Evolutionary conservation across 2,888 invertebrate genomes (phyloP), one percentile per base, ranked within the genome.

Genomic region (Eupithecia dodoneata): DNA sequence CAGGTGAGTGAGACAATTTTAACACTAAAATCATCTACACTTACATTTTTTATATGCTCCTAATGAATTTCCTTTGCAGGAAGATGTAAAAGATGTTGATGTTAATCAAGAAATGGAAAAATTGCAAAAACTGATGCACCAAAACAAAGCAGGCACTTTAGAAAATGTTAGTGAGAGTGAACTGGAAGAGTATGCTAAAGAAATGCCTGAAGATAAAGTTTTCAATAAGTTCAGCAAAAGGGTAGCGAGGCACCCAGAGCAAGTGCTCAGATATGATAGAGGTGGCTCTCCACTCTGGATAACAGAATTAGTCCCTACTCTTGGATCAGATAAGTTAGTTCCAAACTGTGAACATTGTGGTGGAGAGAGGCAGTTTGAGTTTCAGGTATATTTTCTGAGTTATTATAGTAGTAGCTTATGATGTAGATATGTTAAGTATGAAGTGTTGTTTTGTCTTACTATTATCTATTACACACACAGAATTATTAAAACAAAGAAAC

Each of bases 251-350:
- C 96, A 97, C 87, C 98, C 98, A 2, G 97, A 98, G 66, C 99
- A 99, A 96, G 97, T 96, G 3, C 84, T 98, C 70, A 95, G 99
- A 74, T 99, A 99, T 90, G 96, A 97, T 66, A 96, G 97, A 86
- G 97, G 96, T 63, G 98, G 98, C 2, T 86, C 90, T 59, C 98
- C 99, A 15, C 92, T 99, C n/a, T 98, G 98, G 97, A 98, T 99
- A 75, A 97, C 99, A 44, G 93, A 95, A 71, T 63, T 63, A 63
- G 30, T 4, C 63, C 18, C 47, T 47, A 92, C 96, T 45, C 9
- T 4, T 69, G 67, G 44, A 76, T 95, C 84, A 63, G 85, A 81
- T 30, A 85, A 87, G 3, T 87, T 95, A 74, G 93, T 99, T 82
- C 98, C 98, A 42, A 94, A 95, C 42, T 98, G 98, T 88, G 94